Conservation (phyloP, 35 echinoderm and acorn worm genomes). For the Chiridota heheva region DNA sequence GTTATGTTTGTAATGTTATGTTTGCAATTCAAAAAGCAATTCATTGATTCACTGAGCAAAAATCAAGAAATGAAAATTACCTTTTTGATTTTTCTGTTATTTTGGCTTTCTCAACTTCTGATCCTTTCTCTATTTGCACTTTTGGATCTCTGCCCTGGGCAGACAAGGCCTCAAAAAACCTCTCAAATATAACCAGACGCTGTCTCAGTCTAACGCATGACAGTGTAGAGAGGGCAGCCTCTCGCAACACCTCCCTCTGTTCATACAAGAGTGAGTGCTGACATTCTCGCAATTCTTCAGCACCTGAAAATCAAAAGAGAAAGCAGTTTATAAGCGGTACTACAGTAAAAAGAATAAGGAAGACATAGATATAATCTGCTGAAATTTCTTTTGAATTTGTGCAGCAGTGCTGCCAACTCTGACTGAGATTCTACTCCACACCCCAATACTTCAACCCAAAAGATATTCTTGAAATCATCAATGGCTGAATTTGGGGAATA, state of each 20-base stretch:
- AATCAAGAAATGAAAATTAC: slow-evolving; percentile 8
- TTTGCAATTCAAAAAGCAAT: no score
- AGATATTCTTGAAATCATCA: not conserved
- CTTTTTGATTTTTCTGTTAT: slow-evolving; percentile 33
- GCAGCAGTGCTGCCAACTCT: not conserved
- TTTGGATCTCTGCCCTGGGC: slow-evolving; percentile 88
- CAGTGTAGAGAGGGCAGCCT: slow-evolving; percentile 85
- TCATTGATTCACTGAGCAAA: no score
- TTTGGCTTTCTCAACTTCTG: slow-evolving; percentile 31
- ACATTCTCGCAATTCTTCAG: slow-evolving; percentile 62
- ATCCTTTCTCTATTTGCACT: slow-evolving; percentile 25
- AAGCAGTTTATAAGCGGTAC: not conserved
- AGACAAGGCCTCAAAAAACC: slow-evolving; percentile 85
- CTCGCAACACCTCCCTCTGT: slow-evolving; percentile 56
- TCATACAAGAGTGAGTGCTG: slow-evolving; percentile 78
- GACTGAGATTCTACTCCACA: not conserved
- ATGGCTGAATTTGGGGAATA: no score
- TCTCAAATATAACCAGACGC: slow-evolving; percentile 77
- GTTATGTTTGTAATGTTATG: no score
- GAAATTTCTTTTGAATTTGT: not conserved
- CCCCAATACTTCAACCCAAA: not conserved
- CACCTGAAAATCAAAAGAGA: slow-evolving; percentile 52
- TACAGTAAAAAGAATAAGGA: not conserved
- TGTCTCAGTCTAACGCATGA: slow-evolving; percentile 83
- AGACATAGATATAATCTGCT: not conserved